A percentile compares a stretch with the other conserved stretches of the same genome.
Evolutionary conservation across 2,888 invertebrate genomes (phyloP).

Genomic region (Lathronympha strigana): DNA sequence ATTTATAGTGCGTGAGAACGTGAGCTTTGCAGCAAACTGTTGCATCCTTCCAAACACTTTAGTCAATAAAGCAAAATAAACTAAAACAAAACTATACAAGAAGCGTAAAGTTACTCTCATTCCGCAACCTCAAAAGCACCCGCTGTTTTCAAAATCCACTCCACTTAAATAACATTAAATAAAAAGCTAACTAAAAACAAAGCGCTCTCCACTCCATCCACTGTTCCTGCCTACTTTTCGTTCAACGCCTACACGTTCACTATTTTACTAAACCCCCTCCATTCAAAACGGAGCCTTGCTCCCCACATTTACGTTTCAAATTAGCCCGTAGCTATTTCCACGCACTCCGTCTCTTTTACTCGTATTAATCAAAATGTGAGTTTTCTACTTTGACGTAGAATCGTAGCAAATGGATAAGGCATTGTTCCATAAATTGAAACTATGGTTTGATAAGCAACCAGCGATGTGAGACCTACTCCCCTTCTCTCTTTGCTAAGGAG

Average conservation of each 20-base stretch:
- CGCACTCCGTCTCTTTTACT: constrained; percentile 80
- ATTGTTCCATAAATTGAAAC: constrained; percentile 84
- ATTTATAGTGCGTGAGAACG: too few relatives aligned
- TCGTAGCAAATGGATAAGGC: constrained; percentile 83
- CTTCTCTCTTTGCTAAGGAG: constrained; percentile 45
- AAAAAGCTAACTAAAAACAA: constrained; percentile 57
- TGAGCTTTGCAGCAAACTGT: too few relatives aligned
- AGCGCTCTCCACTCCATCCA: constrained; percentile 68
- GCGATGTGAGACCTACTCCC: constrained; percentile 59
- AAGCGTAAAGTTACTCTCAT: constrained; percentile 20
- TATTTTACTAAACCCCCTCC: constrained; percentile 74
- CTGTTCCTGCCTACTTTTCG: constrained; percentile 82
- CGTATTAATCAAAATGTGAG: constrained; percentile 83
- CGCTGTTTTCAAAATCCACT: constrained; percentile 37
- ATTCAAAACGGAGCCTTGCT: constrained; percentile 58
- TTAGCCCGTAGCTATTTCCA: constrained; percentile 50
- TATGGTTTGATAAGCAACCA: constrained; percentile 71
- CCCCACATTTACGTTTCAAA: constrained; percentile 64
- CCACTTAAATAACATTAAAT: constrained; percentile 49
- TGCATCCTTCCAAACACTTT: too few relatives aligned
- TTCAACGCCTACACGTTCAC: constrained; percentile 81
- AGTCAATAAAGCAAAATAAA: too few relatives aligned
- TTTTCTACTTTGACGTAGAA: constrained; percentile 82
- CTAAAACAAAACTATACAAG: not conserved
- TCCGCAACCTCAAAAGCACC: constrained; percentile 17